Evolutionary conservation across 2,888 invertebrate species (phyloP), one percentile per base, ranked within the genome.

Genomic region (Ennomos quercinarius): DNA sequence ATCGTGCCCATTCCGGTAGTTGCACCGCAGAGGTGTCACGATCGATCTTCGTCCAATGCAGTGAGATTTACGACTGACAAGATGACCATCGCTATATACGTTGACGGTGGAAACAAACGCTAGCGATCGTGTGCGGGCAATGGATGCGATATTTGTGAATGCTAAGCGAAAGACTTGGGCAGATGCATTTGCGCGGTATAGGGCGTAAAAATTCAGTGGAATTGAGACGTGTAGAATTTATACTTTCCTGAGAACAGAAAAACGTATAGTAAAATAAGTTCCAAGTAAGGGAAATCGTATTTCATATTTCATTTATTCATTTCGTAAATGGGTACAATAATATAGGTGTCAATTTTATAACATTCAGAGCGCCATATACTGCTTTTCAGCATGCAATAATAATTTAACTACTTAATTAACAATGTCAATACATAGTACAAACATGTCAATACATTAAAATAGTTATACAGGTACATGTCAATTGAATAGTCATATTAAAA

Each of bases 61-160:
- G 62, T 59, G 79, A 77, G 86, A 88, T 88, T 87, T 87, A 88
- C 81, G 80, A 77, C 59, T 72, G 80, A 80, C 81, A 74, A 72
- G 74, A 70, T 71, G 77, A 72, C 73, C 81, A 84, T 80, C 78
- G 83, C 84, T 69, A 72, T 74, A 69, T 68, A 67, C 70, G 72
- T 41, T 54, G 40, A 51, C 55, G 12, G 52, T 61, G 52, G 54
- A 49, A 53, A 38, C 59, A 40, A 42, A 51, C 58, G 41, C 9
- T 17, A 2, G 48, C 10, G 53, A 40, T 6, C 40, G 47, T 53
- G 46, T 34, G 41, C 43, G 13, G 37, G 64, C 57, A 48, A 66
- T 68, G 64, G 48, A 52, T 46, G 10, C 13, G 12, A 10, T 53
- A 54, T 53, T 57, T 58, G 44, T 53, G 13, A 36, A 40, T 36